Base-by-base conservation (phyloP, 2,888 invertebrate genomes). In the Hypercompe scribonia region DNA sequence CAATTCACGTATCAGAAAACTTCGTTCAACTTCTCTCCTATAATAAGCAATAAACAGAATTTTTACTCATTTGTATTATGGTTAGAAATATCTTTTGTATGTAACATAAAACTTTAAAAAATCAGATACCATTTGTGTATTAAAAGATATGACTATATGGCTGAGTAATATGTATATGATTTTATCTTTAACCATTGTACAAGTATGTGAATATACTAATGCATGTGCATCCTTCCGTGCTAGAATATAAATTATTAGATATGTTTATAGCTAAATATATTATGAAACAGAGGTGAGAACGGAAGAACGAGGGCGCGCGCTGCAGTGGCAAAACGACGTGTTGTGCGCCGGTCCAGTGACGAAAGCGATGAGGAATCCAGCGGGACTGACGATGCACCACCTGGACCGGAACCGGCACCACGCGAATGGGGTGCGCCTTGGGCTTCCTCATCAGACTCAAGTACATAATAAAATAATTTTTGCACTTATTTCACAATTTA, bases 351-450 rank as follows among this genome's bases (percentile, higher is more conserved):
- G 70, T 95, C 95, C 64, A 95, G 94, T 84, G 95, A 95, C 89
- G 95, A 95, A 79, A 94, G 92, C 87, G 95, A 95, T 82, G 95
- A 95, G 85, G 95, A 95, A 89, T 94, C 94, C 63, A 93, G 93
- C 87, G 95, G 92, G 81, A 94, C 93, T 24, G 95, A 95, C 89
- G 95, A 95, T 89, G 92, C 94, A 80, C 92, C 94, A 85, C 95
- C 95, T 72, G 94, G 89, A 0, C 95, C 95, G 61, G 95, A 94
- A 87, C 94, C 95, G 71, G 94, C 96, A 86, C 94, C 95, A 73
- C 87, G 95, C 75, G 95, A 95, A 86, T 96, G 96, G 96, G 96
- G 96, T 87, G 96, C 96, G 82, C 96, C 96, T 50, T 96, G 96
- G 96, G 95, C 95, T 36, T 95, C 95, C 77, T 94, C 95, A 21